A percentile compares a stretch with the other conserved stretches of the same genome.
Conservation (phyloP, 2,888 invertebrate genomes). For the Frankliniella intonsa region DNA sequence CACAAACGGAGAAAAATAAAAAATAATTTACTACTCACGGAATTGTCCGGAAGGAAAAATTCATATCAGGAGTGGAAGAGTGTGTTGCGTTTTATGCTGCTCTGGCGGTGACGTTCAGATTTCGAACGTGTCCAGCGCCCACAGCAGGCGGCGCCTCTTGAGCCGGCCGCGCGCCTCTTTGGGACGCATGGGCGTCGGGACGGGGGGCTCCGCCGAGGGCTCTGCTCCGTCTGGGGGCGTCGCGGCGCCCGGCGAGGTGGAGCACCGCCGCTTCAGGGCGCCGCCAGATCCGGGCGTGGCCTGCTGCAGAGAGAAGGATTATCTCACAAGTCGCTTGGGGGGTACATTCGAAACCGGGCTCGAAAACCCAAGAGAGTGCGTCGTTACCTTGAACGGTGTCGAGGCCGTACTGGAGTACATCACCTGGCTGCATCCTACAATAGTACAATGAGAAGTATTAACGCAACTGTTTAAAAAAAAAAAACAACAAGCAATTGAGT, state of each 20-base stretch:
- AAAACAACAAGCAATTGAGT: not conserved
- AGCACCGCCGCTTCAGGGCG: not conserved
- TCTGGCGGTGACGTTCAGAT: too few species aligned
- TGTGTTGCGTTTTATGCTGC: too few species aligned
- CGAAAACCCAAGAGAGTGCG: too few species aligned
- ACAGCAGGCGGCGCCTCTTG: slow-evolving; percentile 1
- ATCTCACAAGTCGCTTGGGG: too few species aligned
- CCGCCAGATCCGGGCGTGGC: not conserved
- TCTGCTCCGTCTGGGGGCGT: not conserved
- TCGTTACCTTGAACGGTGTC: too few species aligned
- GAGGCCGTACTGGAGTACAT: not conserved
- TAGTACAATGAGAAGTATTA: too few species aligned
- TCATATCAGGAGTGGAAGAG: not conserved
- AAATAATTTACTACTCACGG: not conserved
- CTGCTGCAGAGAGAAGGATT: not conserved
- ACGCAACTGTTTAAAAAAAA: too few species aligned
- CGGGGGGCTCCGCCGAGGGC: not conserved
- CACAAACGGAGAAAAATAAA: not conserved
- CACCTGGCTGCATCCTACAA: not conserved
- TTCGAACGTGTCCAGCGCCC: not conserved
- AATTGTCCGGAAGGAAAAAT: not conserved
- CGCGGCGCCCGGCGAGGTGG: not conserved
- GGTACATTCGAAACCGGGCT: not conserved
- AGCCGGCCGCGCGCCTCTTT: not conserved
- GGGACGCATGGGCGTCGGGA: not conserved